Conservation (phyloP, 2,888 invertebrate genomes). For the Oscheius onirici region DNA sequence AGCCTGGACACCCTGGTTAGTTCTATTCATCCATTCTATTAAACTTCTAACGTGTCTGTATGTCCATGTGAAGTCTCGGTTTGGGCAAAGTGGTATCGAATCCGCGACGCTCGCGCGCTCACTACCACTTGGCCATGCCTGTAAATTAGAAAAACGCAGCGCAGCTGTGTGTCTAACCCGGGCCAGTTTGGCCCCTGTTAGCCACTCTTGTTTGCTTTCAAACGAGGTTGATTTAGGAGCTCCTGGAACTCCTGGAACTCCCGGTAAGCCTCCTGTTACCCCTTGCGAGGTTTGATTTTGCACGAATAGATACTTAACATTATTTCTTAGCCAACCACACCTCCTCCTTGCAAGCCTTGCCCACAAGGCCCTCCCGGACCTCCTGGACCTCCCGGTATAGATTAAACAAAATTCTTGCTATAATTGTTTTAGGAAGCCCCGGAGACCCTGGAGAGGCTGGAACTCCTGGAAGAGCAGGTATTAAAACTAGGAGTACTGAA, state of each 20-base stretch:
- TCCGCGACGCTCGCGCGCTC: no score
- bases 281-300: slow-evolving; percentile 71
- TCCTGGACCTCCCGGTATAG: slow-evolving; percentile 40
- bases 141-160: no score
- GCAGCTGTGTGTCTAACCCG: no score
- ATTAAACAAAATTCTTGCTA: background rate
- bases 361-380: slow-evolving; percentile 61
- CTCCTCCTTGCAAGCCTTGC: slow-evolving; percentile 65
- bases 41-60: no score
- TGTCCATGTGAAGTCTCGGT: no score
- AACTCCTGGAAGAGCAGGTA: slow-evolving; percentile 46
- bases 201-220: no score
- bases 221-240: no score
- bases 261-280: slow-evolving; percentile 66
- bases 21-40: no score
- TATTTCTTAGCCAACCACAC: slow-evolving; percentile 69
- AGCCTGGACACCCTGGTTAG: slow-evolving; percentile 60
- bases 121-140: no score
- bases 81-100: no score
- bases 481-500: slow-evolving; percentile 18
- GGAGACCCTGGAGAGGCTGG: slow-evolving; percentile 33
- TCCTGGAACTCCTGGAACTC: slow-evolving; percentile 57
- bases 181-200: no score
- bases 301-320: no score
- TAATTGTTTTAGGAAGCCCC: slow-evolving; percentile 30